phyloP scores from a whole-genome alignment of 2,888 invertebrate species.

The Pasiphila rectangulata region DNA sequence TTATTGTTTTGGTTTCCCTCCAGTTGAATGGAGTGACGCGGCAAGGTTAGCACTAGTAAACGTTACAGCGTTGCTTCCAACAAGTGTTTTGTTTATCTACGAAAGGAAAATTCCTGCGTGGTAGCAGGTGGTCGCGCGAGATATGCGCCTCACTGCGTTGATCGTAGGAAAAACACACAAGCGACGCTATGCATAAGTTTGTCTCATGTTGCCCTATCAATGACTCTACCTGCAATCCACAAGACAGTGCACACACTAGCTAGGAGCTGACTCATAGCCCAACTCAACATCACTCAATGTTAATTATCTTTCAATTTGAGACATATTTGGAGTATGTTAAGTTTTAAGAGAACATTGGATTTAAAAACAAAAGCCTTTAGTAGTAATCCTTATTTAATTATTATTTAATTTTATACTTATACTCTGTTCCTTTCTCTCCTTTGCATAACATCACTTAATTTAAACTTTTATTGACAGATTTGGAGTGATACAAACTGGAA shows the following conservation, averaged over 20 bases:
- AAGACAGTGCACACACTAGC: background rate
- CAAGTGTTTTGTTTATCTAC: slow-evolving; percentile 30
- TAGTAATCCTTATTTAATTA: no score
- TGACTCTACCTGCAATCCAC: background rate
- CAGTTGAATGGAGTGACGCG: slow-evolving; percentile 32
- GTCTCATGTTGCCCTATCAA: slow-evolving; percentile 6
- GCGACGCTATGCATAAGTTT: slow-evolving; percentile 20
- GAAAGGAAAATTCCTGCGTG: slow-evolving; percentile 44
- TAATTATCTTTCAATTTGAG: background rate
- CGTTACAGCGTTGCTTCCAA: slow-evolving; percentile 17
- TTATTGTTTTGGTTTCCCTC: slow-evolving; percentile 31
- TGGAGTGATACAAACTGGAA: background rate
- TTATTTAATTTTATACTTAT: no score
- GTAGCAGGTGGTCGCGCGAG: slow-evolving; percentile 24
- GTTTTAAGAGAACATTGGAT: background rate
- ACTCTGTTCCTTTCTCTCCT: slow-evolving; percentile 5
- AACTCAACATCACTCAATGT: no score
- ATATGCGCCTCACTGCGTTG: slow-evolving; percentile 34
- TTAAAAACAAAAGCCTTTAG: no score
- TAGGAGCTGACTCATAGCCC: background rate
- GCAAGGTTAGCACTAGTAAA: slow-evolving; percentile 25
- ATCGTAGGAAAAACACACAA: slow-evolving; percentile 46
- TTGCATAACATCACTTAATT: background rate
- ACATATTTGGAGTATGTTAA: background rate
- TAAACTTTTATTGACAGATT: no score